phyloP scores from a whole-genome alignment of 2,797 vertebrate genomes.

The Propithecus deckenii region DNA sequence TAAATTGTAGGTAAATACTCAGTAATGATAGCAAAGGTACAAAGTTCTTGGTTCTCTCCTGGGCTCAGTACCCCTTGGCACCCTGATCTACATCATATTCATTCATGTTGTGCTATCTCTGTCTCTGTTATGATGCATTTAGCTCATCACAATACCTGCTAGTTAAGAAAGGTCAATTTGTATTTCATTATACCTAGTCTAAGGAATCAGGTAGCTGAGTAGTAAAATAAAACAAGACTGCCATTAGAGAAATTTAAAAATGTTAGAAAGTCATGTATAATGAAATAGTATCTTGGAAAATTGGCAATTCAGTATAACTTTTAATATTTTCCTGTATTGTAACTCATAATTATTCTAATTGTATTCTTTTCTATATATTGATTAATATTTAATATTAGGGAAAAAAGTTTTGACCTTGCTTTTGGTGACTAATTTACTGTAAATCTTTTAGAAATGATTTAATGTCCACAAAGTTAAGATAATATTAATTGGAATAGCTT shows the following conservation, averaged over 20 bases:
- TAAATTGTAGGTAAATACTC: background rate
- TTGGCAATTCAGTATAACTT: background rate
- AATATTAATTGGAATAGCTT: background rate
- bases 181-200: background rate
- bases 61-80: background rate
- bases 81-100: background rate
- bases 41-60: background rate
- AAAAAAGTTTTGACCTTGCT: background rate
- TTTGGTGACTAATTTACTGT: constrained; percentile 17
- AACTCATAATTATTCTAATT: background rate
- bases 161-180: background rate
- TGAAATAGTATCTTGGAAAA: background rate
- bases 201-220: background rate
- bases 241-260: background rate
- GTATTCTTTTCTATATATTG: background rate
- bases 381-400: background rate
- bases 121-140: background rate
- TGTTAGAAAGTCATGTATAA: background rate
- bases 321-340: background rate
- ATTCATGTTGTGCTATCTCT: background rate
- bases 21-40: background rate
- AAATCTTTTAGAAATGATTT: background rate
- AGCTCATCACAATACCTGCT: background rate
- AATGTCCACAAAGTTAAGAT: background rate
- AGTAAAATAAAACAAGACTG: background rate